Evolutionary conservation across 2,888 invertebrate species (phyloP), one percentile per base, ranked within the genome.

Genomic region (Erebia ligea): DNA sequence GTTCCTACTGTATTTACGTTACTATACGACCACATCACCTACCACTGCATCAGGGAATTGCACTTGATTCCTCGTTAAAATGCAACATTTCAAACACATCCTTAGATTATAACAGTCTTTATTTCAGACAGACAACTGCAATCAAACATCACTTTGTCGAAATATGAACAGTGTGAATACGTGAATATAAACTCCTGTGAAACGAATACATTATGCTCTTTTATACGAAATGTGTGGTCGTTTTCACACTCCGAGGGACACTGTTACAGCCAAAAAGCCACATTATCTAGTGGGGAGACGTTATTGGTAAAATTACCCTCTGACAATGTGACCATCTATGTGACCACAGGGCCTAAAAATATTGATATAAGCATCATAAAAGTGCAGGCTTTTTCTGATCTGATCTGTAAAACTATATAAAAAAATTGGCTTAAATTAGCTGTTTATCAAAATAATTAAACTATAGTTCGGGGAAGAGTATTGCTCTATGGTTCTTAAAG

Each of bases 171-270:
- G 13, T 8, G 45, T 21, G 62, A 48, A 61, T 61, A 48, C 15
- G 62, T 21, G 62, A 45, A 62, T 45, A 59, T 59, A 17, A 42
- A 15, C 48, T 62, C 62, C 62, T 59, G 62, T 62, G 62, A 48
- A 62, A 62, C 48, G 62, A 62, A 48, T 48, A 62, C 62, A 62
- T 48, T 48, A 45, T 48, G 19, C 62, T 48, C 62, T 62, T 62
- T 48, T 48, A 45, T 62, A 15, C 58, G 45, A 48, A 45, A 62
- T 21, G 62, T 62, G 62, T 48, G 62, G 54, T 42, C 77, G 80
- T 80, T 83, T 86, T 83, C 83, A 84, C 86, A 86, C 86, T 82
- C 85, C 81, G 84, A 83, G 85, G 83, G 85, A 79, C 79, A 73
- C 76, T 80, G 40, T 59, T 59, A 11, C 11, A 40, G 62, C 17